Base-by-base conservation (phyloP, 2,888 invertebrate genomes). In the Xanthorhoe designata region DNA sequence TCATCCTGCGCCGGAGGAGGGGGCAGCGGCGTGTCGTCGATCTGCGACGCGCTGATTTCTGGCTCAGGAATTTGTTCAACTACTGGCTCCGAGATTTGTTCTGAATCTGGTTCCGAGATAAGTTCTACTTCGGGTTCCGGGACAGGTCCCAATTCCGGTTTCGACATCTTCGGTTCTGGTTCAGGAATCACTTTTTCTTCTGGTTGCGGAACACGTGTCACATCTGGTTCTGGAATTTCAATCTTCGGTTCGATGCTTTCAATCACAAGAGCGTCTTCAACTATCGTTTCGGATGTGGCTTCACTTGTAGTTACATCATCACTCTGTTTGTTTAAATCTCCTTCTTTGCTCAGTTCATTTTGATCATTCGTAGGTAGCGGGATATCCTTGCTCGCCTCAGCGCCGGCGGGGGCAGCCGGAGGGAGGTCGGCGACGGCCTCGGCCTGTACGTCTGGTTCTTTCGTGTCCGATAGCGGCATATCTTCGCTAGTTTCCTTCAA, bases 11-110 rank as follows among this genome's bases (percentile, higher is more conserved):
- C 71, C 15, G 82, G 82, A 9, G 84, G 82, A 32, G 84, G 84
- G n/a, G 84, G 83, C 6, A 82, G 80, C 0, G 86, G 84, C n/a
- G 80, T 71, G 24, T 83, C 81, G n/a, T 69, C 68, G 24, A 75
- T 72, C 45, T 74, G 74, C n/a, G 74, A 70, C 42, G 75, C 66
- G 35, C 73, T 72, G 7, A 61, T 61, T 56, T 60, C 71, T n/a
- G 57, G 55, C 42, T 55, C 64, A 13, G 55, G 61, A 18, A 55
- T 66, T 57, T 35, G 61, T 47, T 50, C 65, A 17, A 61, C 60
- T 57, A 59, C 70, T 51, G 29, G 69, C 42, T 59, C 53, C 1
- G 51, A 55, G 7, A 55, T 61, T 52, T 19, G 57, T 50, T 42
- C 65, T 42, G 56, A 59, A 54, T 60, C 70, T 45, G 24, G 68